Evolutionary conservation across 2,113 vertebrate genomes (phyloP).

Genomic region (Echinops telfairi): DNA sequence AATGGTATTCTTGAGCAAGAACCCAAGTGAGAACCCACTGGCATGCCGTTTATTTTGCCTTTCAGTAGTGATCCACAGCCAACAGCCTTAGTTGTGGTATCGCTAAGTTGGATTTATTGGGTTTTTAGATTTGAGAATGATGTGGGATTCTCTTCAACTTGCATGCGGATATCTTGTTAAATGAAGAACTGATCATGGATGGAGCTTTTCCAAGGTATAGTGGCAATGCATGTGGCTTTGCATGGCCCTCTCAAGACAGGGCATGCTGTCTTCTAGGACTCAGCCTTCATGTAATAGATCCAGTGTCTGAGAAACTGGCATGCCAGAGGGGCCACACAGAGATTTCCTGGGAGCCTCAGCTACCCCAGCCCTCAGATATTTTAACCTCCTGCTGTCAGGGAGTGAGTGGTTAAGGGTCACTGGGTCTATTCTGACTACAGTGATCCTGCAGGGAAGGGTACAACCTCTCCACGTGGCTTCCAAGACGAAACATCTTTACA

Average conservation of each 20-base stretch:
- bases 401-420: no score
- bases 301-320: neutral
- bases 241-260: neutral
- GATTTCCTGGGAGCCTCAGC: neutral
- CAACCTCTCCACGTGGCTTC: no score
- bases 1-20: neutral
- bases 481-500: no score
- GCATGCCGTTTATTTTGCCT: neutral
- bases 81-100: neutral
- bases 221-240: neutral
- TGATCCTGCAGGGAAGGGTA: no score
- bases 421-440: no score
- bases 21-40: neutral
- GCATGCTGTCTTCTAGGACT: neutral
- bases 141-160: neutral
- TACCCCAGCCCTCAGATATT: neutral
- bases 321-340: neutral
- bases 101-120: neutral
- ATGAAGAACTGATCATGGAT: neutral
- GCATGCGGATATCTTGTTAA: neutral
- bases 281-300: neutral
- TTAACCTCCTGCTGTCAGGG: neutral
- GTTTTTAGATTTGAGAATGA: no score
- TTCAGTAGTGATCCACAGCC: neutral
- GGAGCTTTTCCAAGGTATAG: no score